Conservation (phyloP, 2,113 vertebrate species). For the Urocolius indicus region DNA sequence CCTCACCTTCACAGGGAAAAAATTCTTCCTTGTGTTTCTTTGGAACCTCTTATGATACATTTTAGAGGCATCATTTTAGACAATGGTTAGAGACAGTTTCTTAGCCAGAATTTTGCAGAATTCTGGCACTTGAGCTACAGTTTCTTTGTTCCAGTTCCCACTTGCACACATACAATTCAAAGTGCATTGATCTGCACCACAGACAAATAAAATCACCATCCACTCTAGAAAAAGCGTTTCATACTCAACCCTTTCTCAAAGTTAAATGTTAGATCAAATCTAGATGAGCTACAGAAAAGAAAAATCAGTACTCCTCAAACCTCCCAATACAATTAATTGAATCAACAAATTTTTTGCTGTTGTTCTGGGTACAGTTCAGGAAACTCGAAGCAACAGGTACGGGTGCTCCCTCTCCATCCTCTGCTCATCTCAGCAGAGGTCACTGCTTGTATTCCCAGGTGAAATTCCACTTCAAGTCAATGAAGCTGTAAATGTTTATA, state of each 20-base stretch:
- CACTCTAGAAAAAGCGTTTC: not conserved
- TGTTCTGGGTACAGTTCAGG: not conserved
- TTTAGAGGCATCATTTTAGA: not conserved
- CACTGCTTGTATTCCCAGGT: not conserved
- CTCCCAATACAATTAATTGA: not conserved
- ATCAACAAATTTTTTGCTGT: not conserved
- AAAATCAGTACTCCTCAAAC: not conserved
- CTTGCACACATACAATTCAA: not conserved
- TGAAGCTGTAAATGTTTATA: not conserved
- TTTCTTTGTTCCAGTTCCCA: not conserved
- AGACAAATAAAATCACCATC: not conserved
- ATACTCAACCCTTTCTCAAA: not conserved
- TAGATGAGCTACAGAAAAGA: not conserved
- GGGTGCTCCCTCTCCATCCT: not conserved
- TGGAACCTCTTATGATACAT: too few relatives aligned
- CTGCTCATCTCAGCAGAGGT: not conserved
- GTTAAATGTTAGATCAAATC: not conserved
- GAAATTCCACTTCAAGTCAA: conserved; percentile 4
- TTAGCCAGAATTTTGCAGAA: not conserved
- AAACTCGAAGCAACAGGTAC: not conserved
- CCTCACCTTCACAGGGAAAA: too few relatives aligned
- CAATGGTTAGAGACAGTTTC: not conserved
- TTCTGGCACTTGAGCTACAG: not conserved
- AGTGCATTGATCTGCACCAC: not conserved
- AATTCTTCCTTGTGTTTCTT: too few relatives aligned